Percentiles rank a stretch among this genome's conserved stretches.
Conservation (phyloP, 2,888 invertebrate species). For the Cantharis nigra region DNA sequence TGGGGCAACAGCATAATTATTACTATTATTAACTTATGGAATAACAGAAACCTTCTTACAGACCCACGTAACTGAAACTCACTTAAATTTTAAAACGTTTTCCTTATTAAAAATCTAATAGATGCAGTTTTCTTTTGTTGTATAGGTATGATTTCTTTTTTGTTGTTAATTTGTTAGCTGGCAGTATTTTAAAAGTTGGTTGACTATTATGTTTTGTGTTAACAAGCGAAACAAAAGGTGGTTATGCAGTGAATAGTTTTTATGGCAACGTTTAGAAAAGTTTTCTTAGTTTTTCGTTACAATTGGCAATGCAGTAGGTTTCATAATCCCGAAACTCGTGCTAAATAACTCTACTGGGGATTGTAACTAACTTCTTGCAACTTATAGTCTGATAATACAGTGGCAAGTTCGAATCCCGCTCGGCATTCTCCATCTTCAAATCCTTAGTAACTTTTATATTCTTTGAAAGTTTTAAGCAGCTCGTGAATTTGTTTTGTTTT, state of each 20-base stretch:
- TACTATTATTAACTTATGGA: too few relatives aligned
- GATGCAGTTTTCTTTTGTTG: too few relatives aligned
- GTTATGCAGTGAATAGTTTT: conserved; percentile 14
- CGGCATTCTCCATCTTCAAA: conserved; percentile 30
- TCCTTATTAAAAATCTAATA: background rate
- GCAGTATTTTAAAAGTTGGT: background rate
- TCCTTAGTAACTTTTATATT: conserved; percentile 27
- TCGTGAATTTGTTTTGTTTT: conserved; percentile 27
- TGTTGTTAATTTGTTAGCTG: background rate
- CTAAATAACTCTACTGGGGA: conserved; percentile 39
- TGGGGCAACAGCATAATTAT: too few relatives aligned
- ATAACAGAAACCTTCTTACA: background rate
- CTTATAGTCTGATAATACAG: conserved; percentile 40
- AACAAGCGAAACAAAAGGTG: background rate
- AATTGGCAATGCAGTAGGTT: conserved; percentile 36
- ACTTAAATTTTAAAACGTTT: background rate
- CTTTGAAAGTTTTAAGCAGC: conserved; percentile 25
- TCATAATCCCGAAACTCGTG: conserved; percentile 38
- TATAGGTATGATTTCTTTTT: background rate
- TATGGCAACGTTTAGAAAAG: conserved; percentile 12
- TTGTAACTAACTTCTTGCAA: conserved; percentile 39
- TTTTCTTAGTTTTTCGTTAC: conserved; percentile 28
- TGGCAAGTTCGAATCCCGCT: conserved; percentile 36
- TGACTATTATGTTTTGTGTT: conserved; percentile 6
- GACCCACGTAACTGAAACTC: background rate